Conservation (phyloP, 2,797 vertebrate genomes). For the Sebastes trivittatus region DNA sequence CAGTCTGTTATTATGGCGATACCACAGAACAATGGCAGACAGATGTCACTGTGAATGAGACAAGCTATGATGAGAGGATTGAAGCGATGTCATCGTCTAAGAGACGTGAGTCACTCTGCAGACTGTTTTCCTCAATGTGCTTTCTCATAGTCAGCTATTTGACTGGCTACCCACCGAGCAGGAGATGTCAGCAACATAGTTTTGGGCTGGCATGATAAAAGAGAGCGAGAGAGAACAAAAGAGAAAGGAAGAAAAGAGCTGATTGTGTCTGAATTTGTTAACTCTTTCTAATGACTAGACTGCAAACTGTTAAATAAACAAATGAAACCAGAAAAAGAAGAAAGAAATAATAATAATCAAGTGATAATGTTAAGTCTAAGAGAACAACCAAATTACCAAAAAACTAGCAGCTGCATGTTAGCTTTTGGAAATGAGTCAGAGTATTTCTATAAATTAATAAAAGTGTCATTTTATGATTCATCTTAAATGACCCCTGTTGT, state of each 20-base stretch:
- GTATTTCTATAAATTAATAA: background rate
- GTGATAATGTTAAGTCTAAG: background rate
- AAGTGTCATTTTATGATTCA: conserved; percentile 3
- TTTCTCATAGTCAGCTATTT: conserved; percentile 22
- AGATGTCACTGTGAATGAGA: conserved; percentile 65
- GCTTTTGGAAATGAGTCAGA: conserved; percentile 9
- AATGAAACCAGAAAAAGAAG: no score
- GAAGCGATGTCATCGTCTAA: conserved; percentile 44
- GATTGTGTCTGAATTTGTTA: conserved; percentile 29
- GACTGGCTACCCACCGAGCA: conserved; percentile 26
- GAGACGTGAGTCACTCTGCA: conserved; percentile 63
- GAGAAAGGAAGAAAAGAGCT: background rate
- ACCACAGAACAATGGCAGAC: conserved; percentile 57
- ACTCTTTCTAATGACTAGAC: conserved; percentile 11
- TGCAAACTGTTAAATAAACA: conserved; percentile 13
- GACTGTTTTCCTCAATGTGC: conserved; percentile 26
- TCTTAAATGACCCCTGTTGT: conserved; percentile 1
- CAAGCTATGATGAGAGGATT: conserved; percentile 39
- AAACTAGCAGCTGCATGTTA: background rate
- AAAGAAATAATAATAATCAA: no score
- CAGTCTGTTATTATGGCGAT: conserved; percentile 67
- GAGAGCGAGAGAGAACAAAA: background rate
- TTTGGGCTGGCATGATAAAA: background rate
- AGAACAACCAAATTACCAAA: background rate
- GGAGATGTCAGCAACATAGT: conserved; percentile 30